These are phyloP conservation scores for Lamprotornis superbus DNA, from an alignment of 2,113 vertebrate genomes.

Conservation along the genomic window DNA sequence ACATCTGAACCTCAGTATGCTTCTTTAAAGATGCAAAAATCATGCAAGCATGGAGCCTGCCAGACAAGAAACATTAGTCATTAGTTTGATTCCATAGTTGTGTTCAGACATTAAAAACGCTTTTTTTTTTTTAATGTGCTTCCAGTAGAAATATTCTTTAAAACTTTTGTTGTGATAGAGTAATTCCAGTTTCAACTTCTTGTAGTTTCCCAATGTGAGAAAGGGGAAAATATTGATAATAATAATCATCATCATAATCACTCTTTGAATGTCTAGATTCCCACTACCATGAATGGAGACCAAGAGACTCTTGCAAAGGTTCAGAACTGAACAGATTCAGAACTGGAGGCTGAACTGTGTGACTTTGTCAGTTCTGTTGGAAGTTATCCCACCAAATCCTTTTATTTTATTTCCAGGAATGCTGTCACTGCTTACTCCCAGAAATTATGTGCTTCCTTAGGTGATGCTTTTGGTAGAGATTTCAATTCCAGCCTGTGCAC, in stretches of 20 bases:
- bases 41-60: not conserved
- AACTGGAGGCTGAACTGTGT: not conserved
- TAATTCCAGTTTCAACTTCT: not conserved
- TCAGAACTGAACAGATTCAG: not conserved
- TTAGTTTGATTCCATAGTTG: not conserved
- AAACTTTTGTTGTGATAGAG: not conserved
- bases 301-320: not conserved
- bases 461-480: not conserved
- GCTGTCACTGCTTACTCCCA: not conserved
- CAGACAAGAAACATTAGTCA: not conserved
- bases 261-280: not conserved
- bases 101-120: not conserved
- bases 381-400: not conserved
- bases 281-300: not conserved
- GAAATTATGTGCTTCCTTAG: not conserved
- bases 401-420: not conserved
- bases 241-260: too few species aligned
- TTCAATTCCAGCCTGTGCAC: not conserved
- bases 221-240: too few species aligned
- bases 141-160: not conserved
- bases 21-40: not conserved
- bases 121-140: not conserved
- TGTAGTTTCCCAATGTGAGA: rapidly evolving
- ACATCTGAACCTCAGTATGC: not conserved
- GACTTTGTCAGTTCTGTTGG: not conserved